Conservation (phyloP, 30 jellyfish, hydroid and myxozoan species). For the Turritopsis dohrnii region DNA sequence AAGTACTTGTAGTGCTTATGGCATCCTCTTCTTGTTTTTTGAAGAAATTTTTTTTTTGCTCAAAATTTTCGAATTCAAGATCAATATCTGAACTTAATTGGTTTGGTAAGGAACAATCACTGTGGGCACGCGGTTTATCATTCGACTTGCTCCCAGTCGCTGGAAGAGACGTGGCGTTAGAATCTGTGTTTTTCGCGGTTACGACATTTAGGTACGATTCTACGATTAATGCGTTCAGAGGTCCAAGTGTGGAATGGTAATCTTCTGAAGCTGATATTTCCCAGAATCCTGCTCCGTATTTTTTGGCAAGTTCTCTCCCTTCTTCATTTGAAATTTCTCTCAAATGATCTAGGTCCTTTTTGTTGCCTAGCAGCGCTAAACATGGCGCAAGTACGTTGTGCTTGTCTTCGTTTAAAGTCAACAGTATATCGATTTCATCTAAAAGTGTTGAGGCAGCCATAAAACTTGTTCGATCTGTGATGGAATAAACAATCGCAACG, state of each 20-base stretch:
- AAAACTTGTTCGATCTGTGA: slow-evolving; percentile 64
- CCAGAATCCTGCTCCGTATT: slow-evolving; percentile 64
- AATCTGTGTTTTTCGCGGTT: slow-evolving; percentile 20
- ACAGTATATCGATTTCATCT: slow-evolving; percentile 43
- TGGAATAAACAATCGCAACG: slow-evolving; percentile 73
- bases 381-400: slow-evolving; percentile 28
- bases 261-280: slow-evolving; percentile 90
- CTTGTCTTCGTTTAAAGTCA: slow-evolving; percentile 5
- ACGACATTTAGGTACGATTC: slow-evolving; percentile 39
- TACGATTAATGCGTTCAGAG: slow-evolving; percentile 50
- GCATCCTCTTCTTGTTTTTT: slow-evolving; percentile 27
- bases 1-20: slow-evolving; percentile 12
- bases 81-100: neutral
- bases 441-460: slow-evolving; percentile 60
- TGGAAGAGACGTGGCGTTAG: neutral
- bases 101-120: slow-evolving; percentile 7
- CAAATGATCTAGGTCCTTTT: slow-evolving; percentile 69
- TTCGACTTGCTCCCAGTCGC: neutral
- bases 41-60: neutral
- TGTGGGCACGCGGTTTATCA: neutral
- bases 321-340: slow-evolving; percentile 72
- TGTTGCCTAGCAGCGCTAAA: slow-evolving; percentile 59
- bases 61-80: slow-evolving; percentile 1
- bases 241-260: slow-evolving; percentile 51
- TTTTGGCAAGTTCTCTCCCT: slow-evolving; percentile 68